A percentile compares a stretch with the other conserved stretches of the same genome.
Conservation (phyloP, 2,113 vertebrate genomes). For the Regulus satrapa region DNA sequence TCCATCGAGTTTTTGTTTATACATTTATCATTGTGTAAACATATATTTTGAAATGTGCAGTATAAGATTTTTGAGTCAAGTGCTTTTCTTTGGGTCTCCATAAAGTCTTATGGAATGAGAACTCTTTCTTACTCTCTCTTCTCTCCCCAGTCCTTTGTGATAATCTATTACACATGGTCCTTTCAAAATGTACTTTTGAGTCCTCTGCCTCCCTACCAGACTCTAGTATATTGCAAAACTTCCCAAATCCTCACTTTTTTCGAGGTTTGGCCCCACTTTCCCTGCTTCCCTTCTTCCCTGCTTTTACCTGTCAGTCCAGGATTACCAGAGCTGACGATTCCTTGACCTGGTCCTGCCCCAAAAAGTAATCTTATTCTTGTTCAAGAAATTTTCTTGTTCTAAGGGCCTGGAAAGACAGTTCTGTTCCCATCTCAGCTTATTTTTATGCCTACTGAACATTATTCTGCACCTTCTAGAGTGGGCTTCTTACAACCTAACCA, state of each 20-base stretch:
- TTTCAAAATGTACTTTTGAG: not conserved
- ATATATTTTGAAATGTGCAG: not conserved
- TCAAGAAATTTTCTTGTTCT: too few species aligned
- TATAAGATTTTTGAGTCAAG: slow-evolving; percentile 26
- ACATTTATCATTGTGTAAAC: slow-evolving; percentile 42
- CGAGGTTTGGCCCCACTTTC: not conserved
- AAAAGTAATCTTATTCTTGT: not conserved
- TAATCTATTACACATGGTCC: not conserved
- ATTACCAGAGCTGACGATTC: not conserved
- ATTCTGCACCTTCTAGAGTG: not conserved
- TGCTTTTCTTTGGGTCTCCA: not conserved
- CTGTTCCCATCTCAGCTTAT: not conserved
- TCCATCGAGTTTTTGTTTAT: slow-evolving; percentile 40
- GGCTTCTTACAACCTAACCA: not conserved
- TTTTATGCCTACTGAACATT: not conserved
- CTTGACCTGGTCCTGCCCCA: not conserved
- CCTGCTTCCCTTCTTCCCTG: not conserved
- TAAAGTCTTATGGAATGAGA: not conserved
- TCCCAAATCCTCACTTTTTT: not conserved
- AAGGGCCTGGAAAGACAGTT: not conserved
- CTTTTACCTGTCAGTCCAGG: not conserved
- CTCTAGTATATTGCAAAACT: not conserved
- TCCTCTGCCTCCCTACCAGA: not conserved
- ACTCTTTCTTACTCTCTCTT: not conserved
- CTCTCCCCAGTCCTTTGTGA: accelerated